Conservation (phyloP, 2,797 vertebrate genomes). For the Poecilia velifera region DNA sequence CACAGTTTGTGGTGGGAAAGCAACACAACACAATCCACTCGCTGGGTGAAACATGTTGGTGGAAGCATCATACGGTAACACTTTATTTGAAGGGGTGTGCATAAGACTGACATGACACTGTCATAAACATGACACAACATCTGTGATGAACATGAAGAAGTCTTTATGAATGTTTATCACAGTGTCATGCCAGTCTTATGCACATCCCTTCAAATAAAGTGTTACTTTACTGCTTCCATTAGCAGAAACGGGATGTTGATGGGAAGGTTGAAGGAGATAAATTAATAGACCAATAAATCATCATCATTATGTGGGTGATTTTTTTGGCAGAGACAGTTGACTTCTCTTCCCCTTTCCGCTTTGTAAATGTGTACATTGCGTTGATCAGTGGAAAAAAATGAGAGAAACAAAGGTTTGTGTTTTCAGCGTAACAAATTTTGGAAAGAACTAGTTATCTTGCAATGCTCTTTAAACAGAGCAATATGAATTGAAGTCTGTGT, state of each 20-base stretch:
- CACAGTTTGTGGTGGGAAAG: not conserved
- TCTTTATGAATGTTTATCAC: no score
- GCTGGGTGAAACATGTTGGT: not conserved
- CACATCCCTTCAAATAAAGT: no score
- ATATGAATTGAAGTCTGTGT: slow-evolving; percentile 8
- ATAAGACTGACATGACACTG: no score
- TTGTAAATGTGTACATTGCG: not conserved
- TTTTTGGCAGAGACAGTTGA: not conserved
- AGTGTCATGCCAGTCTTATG: no score
- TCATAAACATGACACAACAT: no score
- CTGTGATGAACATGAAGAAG: no score
- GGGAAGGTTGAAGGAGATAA: not conserved
- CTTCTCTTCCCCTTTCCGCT: not conserved
- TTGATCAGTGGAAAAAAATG: not conserved
- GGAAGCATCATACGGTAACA: not conserved
- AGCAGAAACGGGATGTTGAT: not conserved
- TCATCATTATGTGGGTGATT: not conserved
- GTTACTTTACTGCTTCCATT: not conserved
- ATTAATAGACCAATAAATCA: not conserved
- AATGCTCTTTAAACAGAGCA: not conserved
- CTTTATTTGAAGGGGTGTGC: no score
- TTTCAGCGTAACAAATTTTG: not conserved
- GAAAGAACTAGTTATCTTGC: not conserved
- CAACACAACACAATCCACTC: not conserved
- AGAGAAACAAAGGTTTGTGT: not conserved